Evolutionary conservation across 2,113 vertebrate genomes (phyloP), one percentile per base, ranked within the genome.

Genomic region (Patagioenas fasciata): DNA sequence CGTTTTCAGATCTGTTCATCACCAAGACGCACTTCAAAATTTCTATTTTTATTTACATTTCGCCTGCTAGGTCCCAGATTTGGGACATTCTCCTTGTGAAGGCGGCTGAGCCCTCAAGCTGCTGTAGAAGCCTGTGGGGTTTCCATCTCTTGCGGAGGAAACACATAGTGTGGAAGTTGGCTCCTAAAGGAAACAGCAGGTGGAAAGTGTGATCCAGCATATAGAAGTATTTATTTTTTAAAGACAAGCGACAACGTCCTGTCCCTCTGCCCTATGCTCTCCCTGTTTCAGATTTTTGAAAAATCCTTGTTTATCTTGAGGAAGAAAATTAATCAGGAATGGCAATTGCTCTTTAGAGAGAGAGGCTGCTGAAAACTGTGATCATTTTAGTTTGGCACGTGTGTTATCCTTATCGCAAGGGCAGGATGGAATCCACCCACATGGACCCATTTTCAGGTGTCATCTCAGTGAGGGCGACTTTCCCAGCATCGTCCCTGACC

Each of bases 261-360:
- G 47, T 51, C 51, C 71, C 42, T 85, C 28, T 73, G 82, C 64
- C 60, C 91, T 4, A 3, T 32, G 23, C 0, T 0, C 36, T 78
- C 15, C 51, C 72, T 72, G 18, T 88, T 95, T 86, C 92, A 78
- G 58, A 66, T 65, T 95, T 78, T 80, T 77, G 70, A 58, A 66
- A 53, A 80, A 94, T 62, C 70, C 51, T 80, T 69, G 40, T 40
- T 40, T 40, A 14, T 40, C 40, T 40, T 40, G 50, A 94, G 40
- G 75, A 94, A 91, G 54, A 18, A 80, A 73, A 94, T 95, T 70
- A 94, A 38, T 94, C 80, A 83, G 42, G 85, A 66, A 70, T 62
- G 61, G 47, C 47, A 88, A 26, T 70, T 70, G 51, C 67, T 90
- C 80, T 88, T 95, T 19, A 92, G 77, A 92, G 78, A 32, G 20